These are phyloP conservation scores for Syndactyla subalaris DNA, from an alignment of 2,797 vertebrate species.

Conservation along the genomic window DNA sequence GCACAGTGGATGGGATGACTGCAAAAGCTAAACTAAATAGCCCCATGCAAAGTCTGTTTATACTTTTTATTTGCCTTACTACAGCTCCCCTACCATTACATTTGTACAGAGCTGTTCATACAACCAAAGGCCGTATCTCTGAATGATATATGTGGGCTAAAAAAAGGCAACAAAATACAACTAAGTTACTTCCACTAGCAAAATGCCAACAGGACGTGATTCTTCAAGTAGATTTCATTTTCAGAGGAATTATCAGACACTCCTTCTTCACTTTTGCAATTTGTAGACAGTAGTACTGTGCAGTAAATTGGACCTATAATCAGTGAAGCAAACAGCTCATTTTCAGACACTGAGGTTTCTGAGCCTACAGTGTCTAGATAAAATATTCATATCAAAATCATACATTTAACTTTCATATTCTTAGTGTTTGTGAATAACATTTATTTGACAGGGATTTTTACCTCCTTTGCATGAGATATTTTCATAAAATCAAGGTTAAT, in stretches of 20 bases:
- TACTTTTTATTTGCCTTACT: conserved; percentile 4
- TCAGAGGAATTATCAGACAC: not conserved
- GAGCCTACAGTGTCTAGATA: not conserved
- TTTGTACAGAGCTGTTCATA: not conserved
- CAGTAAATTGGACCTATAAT: not conserved
- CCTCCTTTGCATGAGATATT: conserved; percentile 54
- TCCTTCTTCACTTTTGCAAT: not conserved
- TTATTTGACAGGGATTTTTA: conserved; percentile 23
- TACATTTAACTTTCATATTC: conserved; percentile 46
- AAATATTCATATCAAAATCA: conserved; percentile 1
- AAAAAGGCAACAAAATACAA: not conserved
- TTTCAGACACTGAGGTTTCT: conserved; percentile 31
- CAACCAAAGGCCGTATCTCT: not conserved
- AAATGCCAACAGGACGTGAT: not conserved
- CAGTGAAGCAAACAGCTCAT: conserved; percentile 10
- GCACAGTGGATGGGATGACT: not conserved
- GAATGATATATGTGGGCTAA: not conserved
- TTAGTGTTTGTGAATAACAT: conserved; percentile 16
- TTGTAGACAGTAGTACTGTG: not conserved
- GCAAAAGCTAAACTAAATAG: not conserved
- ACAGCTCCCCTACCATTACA: not conserved
- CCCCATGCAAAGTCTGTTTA: not conserved
- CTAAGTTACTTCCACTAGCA: not conserved
- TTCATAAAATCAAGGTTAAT: conserved; percentile 38
- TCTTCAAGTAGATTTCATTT: not conserved